Percentiles rank a stretch among this genome's conserved stretches.
phyloP scores from a whole-genome alignment of 2,113 vertebrate genomes.

The Thryonomys swinderianus region DNA sequence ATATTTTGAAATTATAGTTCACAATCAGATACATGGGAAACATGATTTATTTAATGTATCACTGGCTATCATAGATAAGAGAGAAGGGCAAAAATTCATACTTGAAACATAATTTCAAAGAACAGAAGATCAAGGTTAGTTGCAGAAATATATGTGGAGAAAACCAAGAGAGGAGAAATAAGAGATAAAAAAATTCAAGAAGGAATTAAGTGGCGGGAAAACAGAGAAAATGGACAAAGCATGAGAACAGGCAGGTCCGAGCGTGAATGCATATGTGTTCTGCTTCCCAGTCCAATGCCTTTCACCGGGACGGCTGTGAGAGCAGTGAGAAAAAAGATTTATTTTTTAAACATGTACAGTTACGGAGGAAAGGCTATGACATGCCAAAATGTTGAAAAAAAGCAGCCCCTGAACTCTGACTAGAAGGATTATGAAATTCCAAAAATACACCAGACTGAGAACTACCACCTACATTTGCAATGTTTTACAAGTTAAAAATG shows the following conservation, averaged over 20 bases:
- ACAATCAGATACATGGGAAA: neutral
- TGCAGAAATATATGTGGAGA: neutral
- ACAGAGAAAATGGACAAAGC: neutral
- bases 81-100: neutral
- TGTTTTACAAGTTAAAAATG: slow-evolving; percentile 83
- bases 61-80: neutral
- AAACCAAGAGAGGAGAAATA: neutral
- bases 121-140: slow-evolving; percentile 2
- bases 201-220: neutral
- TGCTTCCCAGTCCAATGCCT: slow-evolving; percentile 29
- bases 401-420: slow-evolving; percentile 67
- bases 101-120: neutral
- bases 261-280: neutral
- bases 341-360: slow-evolving; percentile 71
- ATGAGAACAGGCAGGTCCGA: too few relatives aligned
- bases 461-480: slow-evolving; percentile 77
- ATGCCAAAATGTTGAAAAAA: slow-evolving; percentile 77
- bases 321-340: slow-evolving; percentile 64
- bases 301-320: slow-evolving; percentile 63
- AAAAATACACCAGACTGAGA: slow-evolving; percentile 81
- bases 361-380: slow-evolving; percentile 68
- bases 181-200: neutral
- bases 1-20: neutral
- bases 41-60: neutral
- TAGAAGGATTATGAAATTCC: slow-evolving; percentile 72